A percentile compares a stretch with the other conserved stretches of the same genome.
Evolutionary conservation across 2,113 vertebrate species (phyloP).

Genomic region (Cromileptes altivelis): DNA sequence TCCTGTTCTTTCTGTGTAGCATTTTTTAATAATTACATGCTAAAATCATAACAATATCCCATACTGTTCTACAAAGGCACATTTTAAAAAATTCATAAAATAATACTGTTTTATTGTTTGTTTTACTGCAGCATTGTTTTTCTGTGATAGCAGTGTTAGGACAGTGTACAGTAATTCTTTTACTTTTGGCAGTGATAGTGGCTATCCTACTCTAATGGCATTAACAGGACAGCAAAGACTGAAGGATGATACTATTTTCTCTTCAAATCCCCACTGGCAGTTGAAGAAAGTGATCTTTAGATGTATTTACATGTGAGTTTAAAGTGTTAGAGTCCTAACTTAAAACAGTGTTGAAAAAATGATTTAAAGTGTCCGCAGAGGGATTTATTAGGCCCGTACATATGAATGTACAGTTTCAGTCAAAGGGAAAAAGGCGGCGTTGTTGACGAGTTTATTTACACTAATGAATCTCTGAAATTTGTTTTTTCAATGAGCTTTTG

Average conservation of each 20-base stretch:
- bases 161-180: too few relatives aligned
- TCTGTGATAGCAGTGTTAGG: too few relatives aligned
- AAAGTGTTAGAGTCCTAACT: not conserved
- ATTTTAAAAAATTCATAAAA: too few relatives aligned
- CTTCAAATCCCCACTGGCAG: not conserved
- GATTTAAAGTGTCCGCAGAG: not conserved
- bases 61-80: too few relatives aligned
- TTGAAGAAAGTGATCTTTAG: not conserved
- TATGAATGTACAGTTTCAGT: not conserved
- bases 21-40: too few relatives aligned
- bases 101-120: too few relatives aligned
- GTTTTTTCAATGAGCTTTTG: not conserved
- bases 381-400: not conserved
- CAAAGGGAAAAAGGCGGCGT: not conserved
- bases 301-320: not conserved
- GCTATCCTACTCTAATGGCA: too few relatives aligned
- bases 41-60: too few relatives aligned
- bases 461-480: not conserved
- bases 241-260: not conserved
- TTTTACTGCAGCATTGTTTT: too few relatives aligned
- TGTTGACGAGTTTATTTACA: not conserved
- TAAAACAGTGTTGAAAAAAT: not conserved
- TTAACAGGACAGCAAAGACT: not conserved
- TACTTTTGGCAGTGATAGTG: too few relatives aligned
- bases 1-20: too few relatives aligned